phyloP scores from a whole-genome alignment of 2,797 vertebrate genomes.

The Tragelaphus oryx region DNA sequence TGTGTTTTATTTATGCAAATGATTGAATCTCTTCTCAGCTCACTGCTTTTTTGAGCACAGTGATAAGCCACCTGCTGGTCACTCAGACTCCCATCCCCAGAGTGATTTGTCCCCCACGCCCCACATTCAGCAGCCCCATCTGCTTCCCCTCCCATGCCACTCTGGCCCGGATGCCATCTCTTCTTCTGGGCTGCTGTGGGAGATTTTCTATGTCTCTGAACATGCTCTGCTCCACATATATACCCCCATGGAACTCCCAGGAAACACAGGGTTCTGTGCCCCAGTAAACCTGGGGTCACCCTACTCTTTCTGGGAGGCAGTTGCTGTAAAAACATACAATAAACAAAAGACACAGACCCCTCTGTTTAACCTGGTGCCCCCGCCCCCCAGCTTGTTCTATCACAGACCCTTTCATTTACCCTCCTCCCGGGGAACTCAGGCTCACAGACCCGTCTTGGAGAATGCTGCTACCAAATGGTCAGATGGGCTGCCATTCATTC shows the following conservation, averaged over 20 bases:
- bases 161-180: rapidly evolving
- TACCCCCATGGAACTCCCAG: neutral
- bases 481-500: neutral
- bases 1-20: neutral
- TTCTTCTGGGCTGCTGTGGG: neutral
- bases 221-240: neutral
- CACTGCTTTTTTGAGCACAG: neutral
- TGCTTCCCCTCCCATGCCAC: rapidly evolving
- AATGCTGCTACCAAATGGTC: neutral
- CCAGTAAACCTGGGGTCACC: neutral
- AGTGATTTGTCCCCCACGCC: rapidly evolving
- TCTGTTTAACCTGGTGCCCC: neutral
- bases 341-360: neutral
- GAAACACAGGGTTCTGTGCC: neutral
- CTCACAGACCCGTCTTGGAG: neutral
- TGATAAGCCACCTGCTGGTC: neutral
- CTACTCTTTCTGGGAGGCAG: neutral
- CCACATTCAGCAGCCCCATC: neutral
- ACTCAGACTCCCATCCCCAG: neutral
- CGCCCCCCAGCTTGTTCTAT: neutral
- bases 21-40: neutral
- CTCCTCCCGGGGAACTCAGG: neutral
- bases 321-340: neutral
- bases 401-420: neutral
- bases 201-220: neutral